phyloP scores from a whole-genome alignment of 2,888 invertebrate genomes.

The Aphidoletes aphidimyza region DNA sequence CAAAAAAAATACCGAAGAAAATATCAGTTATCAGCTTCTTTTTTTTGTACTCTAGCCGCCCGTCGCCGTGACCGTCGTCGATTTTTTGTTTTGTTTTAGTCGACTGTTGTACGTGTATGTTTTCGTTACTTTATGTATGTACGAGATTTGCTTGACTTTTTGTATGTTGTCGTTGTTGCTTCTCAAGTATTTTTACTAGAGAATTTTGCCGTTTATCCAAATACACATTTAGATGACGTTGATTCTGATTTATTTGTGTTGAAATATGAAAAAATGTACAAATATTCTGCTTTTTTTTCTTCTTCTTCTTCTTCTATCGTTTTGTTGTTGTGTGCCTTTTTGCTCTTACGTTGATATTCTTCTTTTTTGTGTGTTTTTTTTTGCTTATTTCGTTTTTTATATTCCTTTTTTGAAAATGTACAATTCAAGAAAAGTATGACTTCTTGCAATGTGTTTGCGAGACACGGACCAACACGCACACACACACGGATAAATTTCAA shows the following conservation, averaged over 20 bases:
- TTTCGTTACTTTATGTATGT: background rate
- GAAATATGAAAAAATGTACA: slow-evolving; percentile 51
- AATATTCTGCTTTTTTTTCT: background rate
- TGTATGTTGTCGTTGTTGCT: background rate
- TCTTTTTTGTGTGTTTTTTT: background rate
- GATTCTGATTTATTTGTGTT: slow-evolving; percentile 51
- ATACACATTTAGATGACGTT: slow-evolving; percentile 47
- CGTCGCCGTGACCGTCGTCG: too few relatives aligned
- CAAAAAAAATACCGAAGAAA: background rate
- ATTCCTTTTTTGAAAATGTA: background rate
- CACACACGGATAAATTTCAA: background rate
- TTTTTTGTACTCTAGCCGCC: background rate
- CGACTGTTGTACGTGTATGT: background rate
- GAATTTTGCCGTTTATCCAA: slow-evolving; percentile 42
- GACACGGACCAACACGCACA: background rate
- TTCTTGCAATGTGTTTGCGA: slow-evolving; percentile 20
- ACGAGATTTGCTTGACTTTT: background rate
- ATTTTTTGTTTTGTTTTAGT: slow-evolving; percentile 36
- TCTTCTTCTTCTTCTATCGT: background rate
- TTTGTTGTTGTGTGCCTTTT: background rate
- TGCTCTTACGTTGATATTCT: background rate
- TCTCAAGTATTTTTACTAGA: background rate
- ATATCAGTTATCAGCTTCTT: slow-evolving; percentile 29
- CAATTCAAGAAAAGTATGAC: slow-evolving; percentile 24
- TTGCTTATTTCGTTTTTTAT: background rate